Conservation (phyloP, 2,113 vertebrate genomes). For the Panurus biarmicus region DNA sequence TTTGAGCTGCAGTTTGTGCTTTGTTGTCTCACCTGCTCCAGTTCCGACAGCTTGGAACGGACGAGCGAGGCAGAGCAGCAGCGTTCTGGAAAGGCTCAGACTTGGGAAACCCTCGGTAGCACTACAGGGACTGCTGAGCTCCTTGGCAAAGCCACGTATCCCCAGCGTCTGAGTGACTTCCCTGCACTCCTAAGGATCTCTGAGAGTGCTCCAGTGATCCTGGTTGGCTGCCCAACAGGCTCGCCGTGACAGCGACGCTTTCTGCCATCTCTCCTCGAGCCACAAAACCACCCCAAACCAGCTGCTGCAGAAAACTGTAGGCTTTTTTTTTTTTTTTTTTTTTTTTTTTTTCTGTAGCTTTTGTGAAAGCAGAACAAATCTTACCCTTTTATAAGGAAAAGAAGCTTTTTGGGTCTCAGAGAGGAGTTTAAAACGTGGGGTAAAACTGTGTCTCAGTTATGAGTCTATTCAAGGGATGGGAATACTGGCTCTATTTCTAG, state of each 20-base stretch:
- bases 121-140: neutral
- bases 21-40: slow-evolving; percentile 18
- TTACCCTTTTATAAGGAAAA: neutral
- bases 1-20: neutral
- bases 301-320: neutral
- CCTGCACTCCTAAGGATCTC: neutral
- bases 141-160: neutral
- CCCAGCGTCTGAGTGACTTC: neutral
- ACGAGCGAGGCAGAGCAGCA: neutral
- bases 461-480: neutral
- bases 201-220: neutral
- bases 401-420: neutral
- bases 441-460: neutral
- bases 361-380: neutral
- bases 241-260: fast-evolving
- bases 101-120: neutral
- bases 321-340: neutral
- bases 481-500: neutral
- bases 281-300: neutral
- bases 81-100: neutral
- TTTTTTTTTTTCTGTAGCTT: neutral
- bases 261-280: neutral
- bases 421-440: neutral
- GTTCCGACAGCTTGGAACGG: neutral
- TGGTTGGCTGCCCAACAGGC: neutral